A percentile compares a stretch with the other conserved stretches of the same genome.
phyloP scores from a whole-genome alignment of 2,888 invertebrate genomes.

The Branchipolynoe longqiensis region DNA sequence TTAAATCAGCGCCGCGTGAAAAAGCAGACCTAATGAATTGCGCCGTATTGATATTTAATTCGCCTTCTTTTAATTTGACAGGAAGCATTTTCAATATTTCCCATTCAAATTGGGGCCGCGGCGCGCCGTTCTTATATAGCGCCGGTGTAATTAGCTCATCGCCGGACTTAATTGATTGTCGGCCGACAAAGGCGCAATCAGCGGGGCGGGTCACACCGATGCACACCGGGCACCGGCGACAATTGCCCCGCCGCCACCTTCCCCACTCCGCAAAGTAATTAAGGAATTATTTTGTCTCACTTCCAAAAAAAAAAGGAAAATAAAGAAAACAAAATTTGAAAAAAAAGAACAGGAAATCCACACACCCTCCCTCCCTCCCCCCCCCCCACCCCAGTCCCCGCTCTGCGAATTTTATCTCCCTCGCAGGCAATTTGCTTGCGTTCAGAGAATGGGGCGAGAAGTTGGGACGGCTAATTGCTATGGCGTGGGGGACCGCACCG shows the following conservation, averaged over 20 bases:
- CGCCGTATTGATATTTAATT: constrained; percentile 56
- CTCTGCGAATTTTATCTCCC: constrained; percentile 10
- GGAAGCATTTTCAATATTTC: constrained; percentile 55
- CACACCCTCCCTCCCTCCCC: no score
- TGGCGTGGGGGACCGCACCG: not conserved
- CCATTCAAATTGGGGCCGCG: constrained; percentile 50
- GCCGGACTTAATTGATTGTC: constrained; percentile 41
- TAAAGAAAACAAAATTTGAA: no score
- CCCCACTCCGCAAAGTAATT: no score
- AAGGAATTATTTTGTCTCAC: constrained; percentile 51
- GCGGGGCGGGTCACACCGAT: no score
- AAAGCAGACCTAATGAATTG: constrained; percentile 31
- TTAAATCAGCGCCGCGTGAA: constrained; percentile 41
- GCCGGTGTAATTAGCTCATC: constrained; percentile 42
- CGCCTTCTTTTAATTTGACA: constrained; percentile 52
- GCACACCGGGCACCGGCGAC: no score
- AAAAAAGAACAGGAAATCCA: no score
- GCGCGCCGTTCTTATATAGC: constrained; percentile 50
- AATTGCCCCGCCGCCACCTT: no score
- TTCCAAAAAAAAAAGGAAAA: constrained; percentile 43
- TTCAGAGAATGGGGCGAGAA: not conserved
- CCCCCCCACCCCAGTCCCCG: no score
- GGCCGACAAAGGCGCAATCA: constrained; percentile 44
- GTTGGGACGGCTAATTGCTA: constrained; percentile 4
- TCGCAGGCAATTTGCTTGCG: constrained; percentile 4